A percentile compares a stretch with the other conserved stretches of the same genome.
phyloP scores from a whole-genome alignment of 2,797 vertebrate genomes.

The Naso thynnoides region DNA sequence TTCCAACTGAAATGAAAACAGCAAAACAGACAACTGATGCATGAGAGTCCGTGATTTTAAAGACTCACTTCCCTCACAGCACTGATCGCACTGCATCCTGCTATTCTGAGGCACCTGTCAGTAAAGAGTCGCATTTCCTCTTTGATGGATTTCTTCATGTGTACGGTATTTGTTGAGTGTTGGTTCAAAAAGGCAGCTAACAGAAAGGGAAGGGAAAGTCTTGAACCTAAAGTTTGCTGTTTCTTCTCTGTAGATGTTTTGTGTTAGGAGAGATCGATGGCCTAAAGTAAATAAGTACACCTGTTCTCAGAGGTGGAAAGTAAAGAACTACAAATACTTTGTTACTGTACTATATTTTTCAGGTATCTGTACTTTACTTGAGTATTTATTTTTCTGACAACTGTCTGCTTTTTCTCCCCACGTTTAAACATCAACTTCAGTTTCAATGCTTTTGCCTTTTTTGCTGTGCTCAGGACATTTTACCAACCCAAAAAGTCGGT shows the following conservation, averaged over 20 bases:
- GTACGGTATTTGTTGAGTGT: neutral
- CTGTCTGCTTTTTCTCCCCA: too few relatives aligned
- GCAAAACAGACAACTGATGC: neutral
- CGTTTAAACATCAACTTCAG: too few relatives aligned
- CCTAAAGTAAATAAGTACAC: too few relatives aligned
- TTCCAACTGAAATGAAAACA: neutral
- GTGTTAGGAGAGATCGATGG: neutral
- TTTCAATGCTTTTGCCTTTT: too few relatives aligned
- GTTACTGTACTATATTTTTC: too few relatives aligned
- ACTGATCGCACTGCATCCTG: neutral
- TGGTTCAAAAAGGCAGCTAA: slow-evolving; percentile 10
- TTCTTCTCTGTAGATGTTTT: neutral
- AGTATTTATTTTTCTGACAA: too few relatives aligned
- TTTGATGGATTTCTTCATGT: neutral
- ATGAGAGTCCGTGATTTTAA: slow-evolving; percentile 4
- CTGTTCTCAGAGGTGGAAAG: too few relatives aligned
- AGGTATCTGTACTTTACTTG: too few relatives aligned
- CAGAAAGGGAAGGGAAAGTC: neutral
- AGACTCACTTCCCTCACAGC: slow-evolving; percentile 10
- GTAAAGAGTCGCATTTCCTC: slow-evolving; percentile 3
- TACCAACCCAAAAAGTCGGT: too few relatives aligned
- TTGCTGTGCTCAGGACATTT: too few relatives aligned
- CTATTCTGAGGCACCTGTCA: slow-evolving; percentile 4
- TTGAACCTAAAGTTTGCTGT: neutral
- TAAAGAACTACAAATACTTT: too few relatives aligned